Conservation (phyloP, 2,888 invertebrate species). For the Theodoxus fluviatilis region DNA sequence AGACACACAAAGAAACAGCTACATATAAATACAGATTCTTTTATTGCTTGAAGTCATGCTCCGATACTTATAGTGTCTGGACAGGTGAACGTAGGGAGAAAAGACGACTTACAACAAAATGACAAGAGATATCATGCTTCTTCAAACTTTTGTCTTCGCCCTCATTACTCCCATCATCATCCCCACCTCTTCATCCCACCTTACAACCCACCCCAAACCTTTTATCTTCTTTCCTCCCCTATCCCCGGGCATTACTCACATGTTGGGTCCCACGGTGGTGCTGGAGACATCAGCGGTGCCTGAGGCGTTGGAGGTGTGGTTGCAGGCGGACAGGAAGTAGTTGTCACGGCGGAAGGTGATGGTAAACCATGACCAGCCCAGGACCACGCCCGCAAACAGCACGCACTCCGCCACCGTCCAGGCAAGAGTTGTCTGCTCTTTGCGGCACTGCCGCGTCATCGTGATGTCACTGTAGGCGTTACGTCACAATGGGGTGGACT, state of each 20-base stretch:
- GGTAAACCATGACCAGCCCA: constrained; percentile 51
- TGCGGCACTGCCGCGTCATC: constrained; percentile 36
- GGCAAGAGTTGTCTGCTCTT: constrained; percentile 38
- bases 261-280: too few species aligned
- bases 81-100: too few species aligned
- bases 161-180: background rate
- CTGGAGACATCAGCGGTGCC: background rate
- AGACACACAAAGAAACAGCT: too few species aligned
- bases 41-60: too few species aligned
- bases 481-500: too few species aligned
- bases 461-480: too few species aligned
- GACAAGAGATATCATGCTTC: too few species aligned
- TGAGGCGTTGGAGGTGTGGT: constrained; percentile 26
- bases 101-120: too few species aligned
- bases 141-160: too few species aligned
- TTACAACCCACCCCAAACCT: background rate
- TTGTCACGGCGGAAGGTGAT: constrained; percentile 41
- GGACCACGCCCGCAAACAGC: constrained; percentile 49
- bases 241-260: background rate
- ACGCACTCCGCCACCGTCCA: constrained; percentile 52
- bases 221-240: background rate
- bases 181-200: background rate
- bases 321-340: constrained; percentile 44
- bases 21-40: too few species aligned
- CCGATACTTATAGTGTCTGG: too few species aligned